A percentile compares a stretch with the other conserved stretches of the same genome.
phyloP scores from a whole-genome alignment of 2,888 invertebrate species.

The Andrena hattorfiana region DNA sequence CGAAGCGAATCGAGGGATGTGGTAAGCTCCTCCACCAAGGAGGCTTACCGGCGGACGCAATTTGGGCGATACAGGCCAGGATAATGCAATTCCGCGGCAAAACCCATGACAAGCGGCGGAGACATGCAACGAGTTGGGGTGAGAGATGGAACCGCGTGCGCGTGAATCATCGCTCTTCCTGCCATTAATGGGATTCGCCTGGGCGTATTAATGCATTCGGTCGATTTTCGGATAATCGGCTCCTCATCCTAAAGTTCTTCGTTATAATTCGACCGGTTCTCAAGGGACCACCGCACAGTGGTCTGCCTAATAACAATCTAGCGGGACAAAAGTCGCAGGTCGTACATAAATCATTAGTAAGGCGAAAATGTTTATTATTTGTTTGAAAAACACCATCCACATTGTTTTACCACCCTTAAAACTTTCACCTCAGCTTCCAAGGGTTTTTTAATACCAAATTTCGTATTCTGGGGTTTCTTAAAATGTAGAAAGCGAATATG shows the following conservation, averaged over 20 bases:
- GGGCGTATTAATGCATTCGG: conserved; percentile 36
- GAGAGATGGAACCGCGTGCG: conserved; percentile 52
- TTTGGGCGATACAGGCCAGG: conserved; percentile 18
- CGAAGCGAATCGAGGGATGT: not conserved
- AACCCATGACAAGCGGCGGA: conserved; percentile 60
- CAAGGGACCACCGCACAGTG: no score
- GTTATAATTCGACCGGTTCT: conserved; percentile 19
- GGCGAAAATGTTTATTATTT: no score
- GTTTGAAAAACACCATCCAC: no score
- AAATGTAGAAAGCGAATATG: no score
- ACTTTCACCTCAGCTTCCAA: no score
- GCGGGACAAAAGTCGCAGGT: no score
- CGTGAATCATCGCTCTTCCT: conserved; percentile 70
- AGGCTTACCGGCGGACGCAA: conserved; percentile 25
- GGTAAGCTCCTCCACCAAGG: not conserved
- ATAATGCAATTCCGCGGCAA: conserved; percentile 55
- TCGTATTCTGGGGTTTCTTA: no score
- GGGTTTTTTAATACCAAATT: no score
- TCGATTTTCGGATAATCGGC: conserved; percentile 45
- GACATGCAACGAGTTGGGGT: conserved; percentile 38
- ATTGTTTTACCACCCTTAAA: no score
- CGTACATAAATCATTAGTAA: no score
- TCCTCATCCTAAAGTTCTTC: not conserved
- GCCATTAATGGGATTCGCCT: conserved; percentile 62
- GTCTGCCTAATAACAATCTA: no score